Conservation (phyloP, 2,113 vertebrate genomes). For the Heliornis fulica region DNA sequence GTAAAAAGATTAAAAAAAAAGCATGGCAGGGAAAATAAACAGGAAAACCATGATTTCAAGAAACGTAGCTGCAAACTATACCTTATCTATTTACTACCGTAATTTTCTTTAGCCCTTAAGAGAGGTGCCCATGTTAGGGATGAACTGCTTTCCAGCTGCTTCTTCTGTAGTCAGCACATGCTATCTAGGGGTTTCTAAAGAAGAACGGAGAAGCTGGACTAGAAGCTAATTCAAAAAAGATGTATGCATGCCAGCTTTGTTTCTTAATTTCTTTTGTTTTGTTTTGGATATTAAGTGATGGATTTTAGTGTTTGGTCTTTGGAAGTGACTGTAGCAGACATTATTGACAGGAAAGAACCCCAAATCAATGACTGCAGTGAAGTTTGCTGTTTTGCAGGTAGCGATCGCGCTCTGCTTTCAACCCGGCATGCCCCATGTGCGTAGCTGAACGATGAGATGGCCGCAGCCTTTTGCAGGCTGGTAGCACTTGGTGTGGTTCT, state of each 20-base stretch:
- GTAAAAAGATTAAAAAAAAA: neutral
- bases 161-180: neutral
- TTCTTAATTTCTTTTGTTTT: neutral
- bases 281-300: neutral
- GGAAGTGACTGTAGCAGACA: neutral
- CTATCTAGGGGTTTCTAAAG: neutral
- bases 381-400: neutral
- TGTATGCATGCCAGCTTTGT: neutral
- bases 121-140: neutral
- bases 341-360: neutral
- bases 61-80: neutral
- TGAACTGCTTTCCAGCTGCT: neutral
- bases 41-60: neutral
- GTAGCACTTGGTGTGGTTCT: neutral
- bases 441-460: neutral
- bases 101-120: neutral
- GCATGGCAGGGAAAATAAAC: neutral
- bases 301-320: neutral
- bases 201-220: neutral
- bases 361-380: accelerated
- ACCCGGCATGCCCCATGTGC: neutral
- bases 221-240: neutral
- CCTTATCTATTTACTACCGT: neutral
- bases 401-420: neutral
- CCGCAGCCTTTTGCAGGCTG: neutral